Base-by-base conservation (phyloP, 2,113 vertebrate genomes). In the Rhipidura dahli region DNA sequence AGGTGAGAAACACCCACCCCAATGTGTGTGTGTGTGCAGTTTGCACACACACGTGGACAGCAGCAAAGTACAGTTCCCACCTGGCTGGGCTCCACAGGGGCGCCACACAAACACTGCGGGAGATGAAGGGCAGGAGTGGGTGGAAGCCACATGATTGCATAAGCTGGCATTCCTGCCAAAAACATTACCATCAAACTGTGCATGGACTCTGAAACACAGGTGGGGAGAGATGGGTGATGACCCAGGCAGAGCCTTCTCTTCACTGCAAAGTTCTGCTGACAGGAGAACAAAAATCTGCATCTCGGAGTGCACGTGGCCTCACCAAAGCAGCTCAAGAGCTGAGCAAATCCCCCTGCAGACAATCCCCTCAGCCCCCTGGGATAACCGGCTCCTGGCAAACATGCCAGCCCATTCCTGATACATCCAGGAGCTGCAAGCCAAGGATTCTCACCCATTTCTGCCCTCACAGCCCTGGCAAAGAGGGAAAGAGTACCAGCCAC, bases 111-210 rank as follows among this genome's bases (percentile, higher is more conserved):
- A 54, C 89, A 70, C 0, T 2, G 7, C 27, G 3, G 16, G 54
- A 40, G n/a, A 87, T 63, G 26, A 93, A 90, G 63, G 80, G 76
- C 92, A 89, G 42, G 9, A 93, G 95, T 89, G 90, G 89, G 92
- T 92, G 93, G 90, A 56, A 86, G 83, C 1, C 11, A 79, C 85
- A 47, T 0, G 3, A 81, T 92, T 95, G 90, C 95, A 90, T 93
- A 94, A 93, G 68, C 88, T 92, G 86, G 14, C 86, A 73, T 10
- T 71, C 42, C 86, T 94, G 95, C 79, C 95, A 95, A 63, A 70
- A 92, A 59, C 90, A 92, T 59, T 69, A 61, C 21, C 70, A 92
- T 89, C 86, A 83, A 70, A 83, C 79, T 73, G 85, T 65, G 83
- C 90, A 27, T 0, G 22, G 88, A 30, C 88, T 65, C 88, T 80